These are phyloP conservation scores for Xylocopa sonorina DNA, from an alignment of 1,140 invertebrate genomes.

Conservation along the genomic window DNA sequence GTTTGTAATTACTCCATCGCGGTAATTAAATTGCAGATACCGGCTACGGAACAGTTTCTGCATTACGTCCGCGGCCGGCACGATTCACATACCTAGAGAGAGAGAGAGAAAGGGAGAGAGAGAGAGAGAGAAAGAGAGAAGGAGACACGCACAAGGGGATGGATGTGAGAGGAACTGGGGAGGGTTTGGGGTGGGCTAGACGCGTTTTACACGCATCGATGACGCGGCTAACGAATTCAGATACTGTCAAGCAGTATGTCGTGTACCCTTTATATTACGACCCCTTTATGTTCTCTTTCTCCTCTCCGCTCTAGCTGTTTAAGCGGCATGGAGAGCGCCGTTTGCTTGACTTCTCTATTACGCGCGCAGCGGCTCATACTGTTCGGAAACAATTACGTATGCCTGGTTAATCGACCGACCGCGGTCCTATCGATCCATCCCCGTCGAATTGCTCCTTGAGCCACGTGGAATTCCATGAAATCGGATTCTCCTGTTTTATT, in stretches of 20 bases:
- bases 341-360: neutral
- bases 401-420: neutral
- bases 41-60: slow-evolving; percentile 48
- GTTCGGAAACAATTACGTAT: slow-evolving; percentile 13
- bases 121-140: no score
- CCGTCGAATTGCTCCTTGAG: neutral
- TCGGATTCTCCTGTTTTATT: no score
- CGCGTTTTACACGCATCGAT: slow-evolving; percentile 36
- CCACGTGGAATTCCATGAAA: neutral
- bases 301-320: neutral
- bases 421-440: neutral
- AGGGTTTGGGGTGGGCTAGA: no score
- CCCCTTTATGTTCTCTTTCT: slow-evolving; percentile 18
- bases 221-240: slow-evolving; percentile 33
- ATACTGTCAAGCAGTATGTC: slow-evolving; percentile 16
- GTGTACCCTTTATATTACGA: slow-evolving; percentile 3
- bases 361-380: neutral
- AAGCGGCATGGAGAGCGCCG: neutral
- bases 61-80: slow-evolving; percentile 21
- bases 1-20: slow-evolving; percentile 59
- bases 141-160: no score
- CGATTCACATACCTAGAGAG: neutral
- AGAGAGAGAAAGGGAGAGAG: no score
- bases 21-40: slow-evolving; percentile 63
- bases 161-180: no score